phyloP scores from a whole-genome alignment of 2,797 vertebrate genomes.

The Liasis olivaceus region DNA sequence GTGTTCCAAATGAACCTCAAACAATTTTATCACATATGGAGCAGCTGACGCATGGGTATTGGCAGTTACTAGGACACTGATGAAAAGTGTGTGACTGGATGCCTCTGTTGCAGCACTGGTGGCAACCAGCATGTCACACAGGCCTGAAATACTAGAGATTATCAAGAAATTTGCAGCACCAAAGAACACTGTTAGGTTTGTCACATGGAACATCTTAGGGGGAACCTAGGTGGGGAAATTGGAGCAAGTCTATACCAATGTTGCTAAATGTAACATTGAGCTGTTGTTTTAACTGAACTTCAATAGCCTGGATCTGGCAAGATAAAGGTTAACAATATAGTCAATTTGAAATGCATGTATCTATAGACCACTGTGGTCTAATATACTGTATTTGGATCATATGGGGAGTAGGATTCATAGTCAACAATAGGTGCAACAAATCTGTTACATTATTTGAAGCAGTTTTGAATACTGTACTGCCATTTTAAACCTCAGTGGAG shows the following conservation, averaged over 20 bases:
- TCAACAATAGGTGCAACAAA: not conserved
- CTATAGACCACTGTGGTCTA: not conserved
- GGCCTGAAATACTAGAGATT: not conserved
- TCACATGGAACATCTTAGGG: not conserved
- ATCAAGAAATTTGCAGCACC: not conserved
- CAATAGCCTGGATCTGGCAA: not conserved
- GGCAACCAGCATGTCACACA: not conserved
- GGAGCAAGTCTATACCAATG: not conserved
- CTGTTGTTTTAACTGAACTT: not conserved
- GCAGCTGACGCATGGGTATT: not conserved
- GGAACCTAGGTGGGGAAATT: not conserved
- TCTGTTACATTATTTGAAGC: not conserved
- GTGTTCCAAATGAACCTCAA: not conserved
- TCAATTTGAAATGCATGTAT: not conserved
- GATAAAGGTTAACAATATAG: not conserved
- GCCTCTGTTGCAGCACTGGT: not conserved
- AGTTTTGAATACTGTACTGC: not conserved
- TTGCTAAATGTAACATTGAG: not conserved
- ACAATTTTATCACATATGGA: not conserved
- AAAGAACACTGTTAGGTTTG: not conserved
- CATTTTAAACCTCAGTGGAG: not conserved
- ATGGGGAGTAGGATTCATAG: not conserved
- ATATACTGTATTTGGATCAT: no score
- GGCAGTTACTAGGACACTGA: not conserved
- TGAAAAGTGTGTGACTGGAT: not conserved